These are phyloP conservation scores for Drosophila nr. perissopoda DNA, from an alignment of 2,888 invertebrate genomes.

Conservation along the genomic window DNA sequence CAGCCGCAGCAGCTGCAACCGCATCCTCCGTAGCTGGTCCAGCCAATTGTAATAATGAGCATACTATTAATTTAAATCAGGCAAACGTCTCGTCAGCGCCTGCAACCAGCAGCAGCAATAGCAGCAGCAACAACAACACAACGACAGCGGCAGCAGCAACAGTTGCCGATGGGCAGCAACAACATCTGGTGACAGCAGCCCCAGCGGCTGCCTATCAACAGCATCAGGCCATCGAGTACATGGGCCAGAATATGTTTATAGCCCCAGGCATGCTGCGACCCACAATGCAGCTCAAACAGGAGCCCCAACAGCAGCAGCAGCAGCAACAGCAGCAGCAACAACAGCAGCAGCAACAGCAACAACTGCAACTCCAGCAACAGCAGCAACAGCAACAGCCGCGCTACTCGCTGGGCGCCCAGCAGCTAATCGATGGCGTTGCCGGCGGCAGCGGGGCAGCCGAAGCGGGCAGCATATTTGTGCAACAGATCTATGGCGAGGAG, in stretches of 20 bases:
- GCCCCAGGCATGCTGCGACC: conserved; percentile 81
- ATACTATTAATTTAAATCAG: conserved; percentile 84
- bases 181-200: conserved; percentile 61
- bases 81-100: conserved; percentile 66
- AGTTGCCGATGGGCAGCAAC: conserved; percentile 49
- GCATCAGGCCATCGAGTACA: conserved; percentile 82
- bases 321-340: conserved; percentile 69
- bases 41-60: conserved; percentile 82
- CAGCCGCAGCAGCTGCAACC: conserved; percentile 54
- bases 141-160: conserved; percentile 56
- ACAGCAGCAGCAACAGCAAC: conserved; percentile 62
- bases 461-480: conserved; percentile 82
- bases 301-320: conserved; percentile 62
- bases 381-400: conserved; percentile 67
- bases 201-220: conserved; percentile 71
- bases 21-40: conserved; percentile 58
- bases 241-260: conserved; percentile 84
- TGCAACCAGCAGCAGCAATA: conserved; percentile 55
- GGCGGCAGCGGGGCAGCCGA: conserved; percentile 67
- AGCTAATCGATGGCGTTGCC: conserved; percentile 59
- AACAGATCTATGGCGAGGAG: conserved; percentile 82
- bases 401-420: conserved; percentile 65
- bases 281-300: conserved; percentile 75
- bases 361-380: conserved; percentile 62
- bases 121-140: conserved; percentile 43